These are phyloP conservation scores for Polypterus bichir DNA, from an alignment of 2,113 vertebrate genomes.

Conservation along the genomic window DNA sequence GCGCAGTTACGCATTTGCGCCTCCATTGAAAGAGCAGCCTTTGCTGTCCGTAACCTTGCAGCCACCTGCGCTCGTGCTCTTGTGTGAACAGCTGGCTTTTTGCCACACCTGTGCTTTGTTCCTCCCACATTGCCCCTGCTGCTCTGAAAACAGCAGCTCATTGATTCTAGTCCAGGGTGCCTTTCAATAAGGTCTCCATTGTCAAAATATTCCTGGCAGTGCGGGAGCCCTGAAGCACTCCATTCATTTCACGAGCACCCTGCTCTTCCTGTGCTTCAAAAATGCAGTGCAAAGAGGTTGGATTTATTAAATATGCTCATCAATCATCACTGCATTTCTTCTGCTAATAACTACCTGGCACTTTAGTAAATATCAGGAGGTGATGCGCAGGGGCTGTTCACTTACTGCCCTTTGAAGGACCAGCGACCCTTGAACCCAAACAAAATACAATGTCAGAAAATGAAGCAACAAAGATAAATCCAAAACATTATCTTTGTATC, in stretches of 20 bases:
- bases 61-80: not conserved
- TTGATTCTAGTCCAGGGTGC: constrained; percentile 17
- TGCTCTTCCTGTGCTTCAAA: constrained; percentile 23
- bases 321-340: constrained; percentile 26
- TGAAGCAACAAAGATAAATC: too few relatives aligned
- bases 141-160: not conserved
- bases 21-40: too few relatives aligned
- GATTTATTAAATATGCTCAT: constrained; percentile 36
- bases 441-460: too few relatives aligned
- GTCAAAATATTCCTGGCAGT: constrained; percentile 24
- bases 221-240: constrained; percentile 19
- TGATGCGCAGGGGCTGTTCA: too few relatives aligned
- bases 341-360: constrained; percentile 24
- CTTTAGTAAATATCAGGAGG: constrained; percentile 22
- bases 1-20: too few relatives aligned
- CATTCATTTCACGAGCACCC: constrained; percentile 5
- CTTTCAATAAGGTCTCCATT: constrained; percentile 14
- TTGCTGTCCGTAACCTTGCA: too few relatives aligned
- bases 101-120: constrained; percentile 38
- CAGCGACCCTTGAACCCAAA: too few relatives aligned
- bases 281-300: constrained; percentile 29
- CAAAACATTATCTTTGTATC: too few relatives aligned
- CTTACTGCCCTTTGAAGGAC: too few relatives aligned
- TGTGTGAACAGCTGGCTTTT: constrained; percentile 43
- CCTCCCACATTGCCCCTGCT: constrained; percentile 10